Base-by-base conservation (phyloP, 2,797 vertebrate genomes). In the Synaphobranchus kaupii region DNA sequence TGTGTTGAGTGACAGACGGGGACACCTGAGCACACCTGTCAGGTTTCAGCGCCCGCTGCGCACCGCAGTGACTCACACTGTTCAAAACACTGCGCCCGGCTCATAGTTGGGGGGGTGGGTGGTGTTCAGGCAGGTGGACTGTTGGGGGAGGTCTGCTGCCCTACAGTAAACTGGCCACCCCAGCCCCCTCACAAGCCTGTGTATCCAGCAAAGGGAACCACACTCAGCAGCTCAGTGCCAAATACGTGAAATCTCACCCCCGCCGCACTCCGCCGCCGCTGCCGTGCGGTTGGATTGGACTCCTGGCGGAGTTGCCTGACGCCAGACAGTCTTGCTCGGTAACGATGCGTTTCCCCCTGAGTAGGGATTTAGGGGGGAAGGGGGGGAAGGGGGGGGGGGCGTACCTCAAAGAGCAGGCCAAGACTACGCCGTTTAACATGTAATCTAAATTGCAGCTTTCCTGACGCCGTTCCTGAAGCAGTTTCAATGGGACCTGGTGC, bases 1-100 rank as follows among this genome's bases (percentile, higher is more conserved):
- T 44, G 92, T 93, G 93, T 80, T 93, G 95, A 96, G 91, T 94
- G 95, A 96, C 91, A 10, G 83, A 88, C 84, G 90, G 39, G 92
- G 92, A 90, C 95, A 96, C 95, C 95, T 96, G 95, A 92, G 91
- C 92, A 93, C 94, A 96, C 95, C 95, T 96, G 95, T 92, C 88
- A 8, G 87, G 86, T 93, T 90, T 93, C 88, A 87, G 89, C 88
- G 71, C 84, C 58, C 47, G 71, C 86, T 86, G 81, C 87, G 87
- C 85, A 85, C 85, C 76, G 85, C 47, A 34, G 84, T 90, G 66
- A 85, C 39, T 31, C 54, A 86, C 84, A 7, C 73, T 89, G 82
- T 83, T 52, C 52, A 83, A 83, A 90, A 89, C 86, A 84, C 44
- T 44, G 47, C n/a, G 86, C 47, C 76, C 47, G 86, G 90, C 88